phyloP scores from a whole-genome alignment of 1,140 invertebrate genomes.

The Scaptodrosophila lebanonensis region DNA sequence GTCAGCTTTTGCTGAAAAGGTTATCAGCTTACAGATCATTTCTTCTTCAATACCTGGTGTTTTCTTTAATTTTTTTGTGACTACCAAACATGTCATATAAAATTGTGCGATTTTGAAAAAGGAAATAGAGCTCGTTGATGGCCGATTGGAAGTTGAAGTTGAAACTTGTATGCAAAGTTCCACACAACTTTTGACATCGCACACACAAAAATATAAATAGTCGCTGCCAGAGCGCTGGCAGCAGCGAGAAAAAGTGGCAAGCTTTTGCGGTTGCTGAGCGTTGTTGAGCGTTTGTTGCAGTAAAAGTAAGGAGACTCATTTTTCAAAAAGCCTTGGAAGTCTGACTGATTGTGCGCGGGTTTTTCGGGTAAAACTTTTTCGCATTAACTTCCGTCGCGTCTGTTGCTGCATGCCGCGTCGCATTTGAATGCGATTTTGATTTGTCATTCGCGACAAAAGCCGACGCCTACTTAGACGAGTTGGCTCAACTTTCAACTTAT shows the following conservation, averaged over 20 bases:
- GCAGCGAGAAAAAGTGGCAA: slow-evolving; percentile 62
- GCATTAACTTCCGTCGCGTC: slow-evolving; percentile 61
- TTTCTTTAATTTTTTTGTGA: too few relatives aligned
- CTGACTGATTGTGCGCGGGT: slow-evolving; percentile 68
- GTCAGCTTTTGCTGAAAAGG: too few relatives aligned
- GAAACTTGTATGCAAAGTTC: slow-evolving; percentile 17
- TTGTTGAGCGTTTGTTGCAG: slow-evolving; percentile 16
- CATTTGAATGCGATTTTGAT: slow-evolving; percentile 75
- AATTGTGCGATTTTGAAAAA: too few relatives aligned
- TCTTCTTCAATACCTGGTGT: too few relatives aligned
- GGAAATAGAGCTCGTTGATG: neutral
- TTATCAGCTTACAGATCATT: too few relatives aligned
- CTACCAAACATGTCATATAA: too few relatives aligned
- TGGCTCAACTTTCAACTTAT: slow-evolving; percentile 60
- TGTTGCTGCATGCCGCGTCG: slow-evolving; percentile 59
- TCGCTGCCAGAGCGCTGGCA: too few relatives aligned
- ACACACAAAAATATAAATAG: slow-evolving; percentile 62
- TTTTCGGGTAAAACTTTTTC: slow-evolving; percentile 67
- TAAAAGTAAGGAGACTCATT: slow-evolving; percentile 64
- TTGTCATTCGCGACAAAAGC: slow-evolving; percentile 73
- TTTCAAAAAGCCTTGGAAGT: slow-evolving; percentile 54
- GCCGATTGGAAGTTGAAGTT: slow-evolving; percentile 12
- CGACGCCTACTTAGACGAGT: slow-evolving; percentile 51
- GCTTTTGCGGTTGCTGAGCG: slow-evolving; percentile 49
- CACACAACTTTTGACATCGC: slow-evolving; percentile 58